A percentile compares a stretch with the other conserved stretches of the same genome.
phyloP scores from a whole-genome alignment of 2,113 vertebrate species.

The Pycnonotus jocosus region DNA sequence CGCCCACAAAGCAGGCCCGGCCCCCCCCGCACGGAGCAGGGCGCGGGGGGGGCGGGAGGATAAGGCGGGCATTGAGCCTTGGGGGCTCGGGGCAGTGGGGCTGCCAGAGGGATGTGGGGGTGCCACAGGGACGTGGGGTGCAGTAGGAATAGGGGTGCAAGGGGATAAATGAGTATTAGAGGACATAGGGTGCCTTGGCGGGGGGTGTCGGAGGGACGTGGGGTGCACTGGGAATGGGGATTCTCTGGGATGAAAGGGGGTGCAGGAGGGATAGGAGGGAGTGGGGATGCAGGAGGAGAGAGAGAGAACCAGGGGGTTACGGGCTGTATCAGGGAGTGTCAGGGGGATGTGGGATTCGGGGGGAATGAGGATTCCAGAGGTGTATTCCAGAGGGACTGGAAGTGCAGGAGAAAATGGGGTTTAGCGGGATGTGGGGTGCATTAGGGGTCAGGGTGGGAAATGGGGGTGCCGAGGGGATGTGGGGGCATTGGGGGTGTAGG shows the following conservation, averaged over 20 bases:
- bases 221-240: too few relatives aligned
- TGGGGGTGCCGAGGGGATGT: too few relatives aligned
- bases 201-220: too few relatives aligned
- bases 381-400: too few relatives aligned
- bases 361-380: not conserved
- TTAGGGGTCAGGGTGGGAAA: not conserved
- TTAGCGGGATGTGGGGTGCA: not conserved
- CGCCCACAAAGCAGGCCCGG: fast-evolving
- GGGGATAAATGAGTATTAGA: not conserved
- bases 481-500: too few relatives aligned
- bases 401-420: too few relatives aligned
- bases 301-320: too few relatives aligned
- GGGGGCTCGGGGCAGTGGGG: not conserved
- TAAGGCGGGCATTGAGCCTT: not conserved
- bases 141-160: too few relatives aligned
- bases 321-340: too few relatives aligned
- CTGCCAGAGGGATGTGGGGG: too few relatives aligned
- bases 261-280: not conserved
- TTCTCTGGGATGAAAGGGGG: not conserved
- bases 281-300: not conserved
- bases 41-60: not conserved
- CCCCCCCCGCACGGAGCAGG: not conserved
- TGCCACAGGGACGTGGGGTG: not conserved
- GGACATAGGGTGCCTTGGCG: not conserved
- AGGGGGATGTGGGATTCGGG: not conserved